A percentile compares a stretch with the other conserved stretches of the same genome.
Evolutionary conservation across 2,888 invertebrate species (phyloP).

Genomic region (Zaprionus lineosus): DNA sequence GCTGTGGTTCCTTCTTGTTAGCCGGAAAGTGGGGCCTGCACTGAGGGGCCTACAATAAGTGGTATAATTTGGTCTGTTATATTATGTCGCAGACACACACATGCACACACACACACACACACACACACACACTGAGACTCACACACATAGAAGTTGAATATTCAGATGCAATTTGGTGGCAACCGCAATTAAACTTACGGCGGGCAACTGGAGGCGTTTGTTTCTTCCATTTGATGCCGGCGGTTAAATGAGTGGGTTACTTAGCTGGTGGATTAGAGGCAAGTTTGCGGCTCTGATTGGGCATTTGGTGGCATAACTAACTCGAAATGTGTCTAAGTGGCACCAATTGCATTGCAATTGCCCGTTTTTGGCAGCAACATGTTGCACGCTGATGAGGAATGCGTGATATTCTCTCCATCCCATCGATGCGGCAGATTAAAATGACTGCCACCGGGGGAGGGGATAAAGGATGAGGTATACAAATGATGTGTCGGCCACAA

Average conservation of each 20-base stretch:
- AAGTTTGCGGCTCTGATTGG: constrained; percentile 63
- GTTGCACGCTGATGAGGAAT: constrained; percentile 64
- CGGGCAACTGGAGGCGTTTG: constrained; percentile 43
- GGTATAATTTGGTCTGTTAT: constrained; percentile 73
- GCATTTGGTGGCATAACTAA: constrained; percentile 72
- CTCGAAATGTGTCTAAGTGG: constrained; percentile 76
- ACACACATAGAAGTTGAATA: constrained; percentile 8
- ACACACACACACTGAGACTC: too few species aligned
- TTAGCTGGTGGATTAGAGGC: constrained; percentile 7
- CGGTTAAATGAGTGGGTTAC: constrained; percentile 39
- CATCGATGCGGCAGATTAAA: too few species aligned
- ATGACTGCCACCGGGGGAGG: too few species aligned
- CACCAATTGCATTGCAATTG: constrained; percentile 68
- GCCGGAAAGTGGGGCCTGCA: constrained; percentile 6
- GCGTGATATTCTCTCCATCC: too few species aligned
- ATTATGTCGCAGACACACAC: constrained; percentile 66
- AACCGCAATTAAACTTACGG: constrained; percentile 66
- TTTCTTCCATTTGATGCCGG: constrained; percentile 21
- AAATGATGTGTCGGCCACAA: too few species aligned
- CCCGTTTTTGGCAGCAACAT: constrained; percentile 57
- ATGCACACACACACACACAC: constrained; percentile 4
- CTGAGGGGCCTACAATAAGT: constrained; percentile 53
- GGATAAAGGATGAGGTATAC: too few species aligned
- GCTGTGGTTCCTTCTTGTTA: constrained; percentile 53
- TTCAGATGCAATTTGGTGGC: constrained; percentile 50